These are phyloP conservation scores for Caenorhabditis sp. DNA, from an alignment of 2,888 invertebrate genomes.

Conservation along the genomic window DNA sequence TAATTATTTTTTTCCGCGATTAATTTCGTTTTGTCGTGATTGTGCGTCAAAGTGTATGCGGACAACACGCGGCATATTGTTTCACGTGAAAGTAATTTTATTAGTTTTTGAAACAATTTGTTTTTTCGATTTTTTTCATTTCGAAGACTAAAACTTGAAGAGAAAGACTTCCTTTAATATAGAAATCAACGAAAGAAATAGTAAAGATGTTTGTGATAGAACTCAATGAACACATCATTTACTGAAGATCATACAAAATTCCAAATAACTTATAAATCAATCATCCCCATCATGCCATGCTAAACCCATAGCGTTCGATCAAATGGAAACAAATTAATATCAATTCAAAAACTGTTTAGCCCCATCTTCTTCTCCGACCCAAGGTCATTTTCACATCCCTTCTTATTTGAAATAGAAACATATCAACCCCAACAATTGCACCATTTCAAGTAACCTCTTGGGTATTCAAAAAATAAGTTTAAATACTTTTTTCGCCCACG, in stretches of 20 bases:
- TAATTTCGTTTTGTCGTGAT: too few species aligned
- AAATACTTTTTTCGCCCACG: constrained; percentile 1
- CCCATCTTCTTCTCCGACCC: not conserved
- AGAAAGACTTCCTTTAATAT: too few species aligned
- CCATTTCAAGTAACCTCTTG: not conserved
- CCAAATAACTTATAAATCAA: not conserved
- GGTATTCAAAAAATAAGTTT: not conserved
- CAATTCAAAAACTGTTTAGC: not conserved
- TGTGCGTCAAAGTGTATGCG: too few species aligned
- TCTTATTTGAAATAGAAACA: not conserved
- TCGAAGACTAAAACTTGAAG: too few species aligned
- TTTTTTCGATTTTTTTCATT: too few species aligned
- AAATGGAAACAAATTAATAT: not conserved
- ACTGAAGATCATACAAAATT: not conserved
- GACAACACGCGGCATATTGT: too few species aligned
- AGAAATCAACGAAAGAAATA: too few species aligned
- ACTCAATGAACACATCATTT: too few species aligned
- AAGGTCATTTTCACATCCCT: not conserved
- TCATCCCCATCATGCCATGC: not conserved
- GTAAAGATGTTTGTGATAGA: too few species aligned
- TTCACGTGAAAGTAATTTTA: too few species aligned
- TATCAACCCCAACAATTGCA: not conserved
- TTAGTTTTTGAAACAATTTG: too few species aligned
- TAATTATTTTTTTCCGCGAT: too few species aligned
- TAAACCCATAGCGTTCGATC: not conserved